Percentiles rank a stretch among this genome's conserved stretches.
Evolutionary conservation across 2,888 invertebrate genomes (phyloP).

Genomic region (Bembecia ichneumoniformis): DNA sequence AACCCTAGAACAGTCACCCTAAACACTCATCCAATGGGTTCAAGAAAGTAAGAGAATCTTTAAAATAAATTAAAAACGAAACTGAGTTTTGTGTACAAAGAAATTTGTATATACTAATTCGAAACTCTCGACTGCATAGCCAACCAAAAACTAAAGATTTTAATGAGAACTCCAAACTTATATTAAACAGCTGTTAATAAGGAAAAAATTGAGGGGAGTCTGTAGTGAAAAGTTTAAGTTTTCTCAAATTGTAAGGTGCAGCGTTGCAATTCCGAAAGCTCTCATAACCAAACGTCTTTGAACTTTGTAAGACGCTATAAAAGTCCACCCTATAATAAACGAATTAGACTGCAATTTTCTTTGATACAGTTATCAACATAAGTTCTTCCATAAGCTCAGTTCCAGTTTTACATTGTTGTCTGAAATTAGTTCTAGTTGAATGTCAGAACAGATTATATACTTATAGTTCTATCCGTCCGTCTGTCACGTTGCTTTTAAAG

Average conservation of each 20-base stretch:
- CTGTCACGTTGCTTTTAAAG: neutral
- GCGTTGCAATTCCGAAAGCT: slow-evolving; percentile 21
- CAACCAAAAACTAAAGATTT: neutral
- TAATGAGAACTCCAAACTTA: slow-evolving; percentile 15
- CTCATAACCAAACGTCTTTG: slow-evolving; percentile 9
- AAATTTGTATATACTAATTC: no score
- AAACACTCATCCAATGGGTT: no score
- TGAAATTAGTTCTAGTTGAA: slow-evolving; percentile 52
- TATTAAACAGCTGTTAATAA: slow-evolving; percentile 37
- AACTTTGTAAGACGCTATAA: no score
- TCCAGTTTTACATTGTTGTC: slow-evolving; percentile 44
- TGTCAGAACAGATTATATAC: slow-evolving; percentile 30
- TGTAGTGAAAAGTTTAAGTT: slow-evolving; percentile 32
- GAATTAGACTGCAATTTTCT: slow-evolving; percentile 18
- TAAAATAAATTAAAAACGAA: no score
- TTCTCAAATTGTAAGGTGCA: slow-evolving; percentile 35
- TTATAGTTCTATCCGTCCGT: slow-evolving; percentile 3
- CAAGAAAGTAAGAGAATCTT: no score
- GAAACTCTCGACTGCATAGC: no score
- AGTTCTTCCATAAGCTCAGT: slow-evolving; percentile 23
- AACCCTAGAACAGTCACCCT: no score
- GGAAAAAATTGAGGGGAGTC: slow-evolving; percentile 27
- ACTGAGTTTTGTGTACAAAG: no score
- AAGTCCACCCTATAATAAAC: slow-evolving; percentile 14
- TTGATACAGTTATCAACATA: slow-evolving; percentile 6